phyloP scores from a whole-genome alignment of 2,113 vertebrate species.

The Scartelaos histophorus region DNA sequence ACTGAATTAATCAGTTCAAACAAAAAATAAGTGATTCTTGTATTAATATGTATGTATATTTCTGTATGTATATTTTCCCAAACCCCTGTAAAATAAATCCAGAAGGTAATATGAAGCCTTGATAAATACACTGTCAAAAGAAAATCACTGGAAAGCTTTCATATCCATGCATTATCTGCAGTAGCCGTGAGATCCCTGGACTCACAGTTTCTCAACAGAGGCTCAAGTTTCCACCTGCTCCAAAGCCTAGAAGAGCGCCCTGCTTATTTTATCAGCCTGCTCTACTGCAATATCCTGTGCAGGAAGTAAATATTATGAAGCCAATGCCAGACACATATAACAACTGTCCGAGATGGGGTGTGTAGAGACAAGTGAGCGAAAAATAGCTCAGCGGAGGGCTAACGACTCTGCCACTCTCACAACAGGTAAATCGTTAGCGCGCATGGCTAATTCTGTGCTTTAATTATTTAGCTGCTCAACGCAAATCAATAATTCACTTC shows the following conservation, averaged over 20 bases:
- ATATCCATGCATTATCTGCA: constrained; percentile 31
- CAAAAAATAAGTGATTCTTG: too few species aligned
- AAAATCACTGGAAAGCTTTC: neutral
- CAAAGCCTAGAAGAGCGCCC: constrained; percentile 31
- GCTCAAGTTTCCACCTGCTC: constrained; percentile 15
- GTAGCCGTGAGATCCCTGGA: constrained; percentile 29
- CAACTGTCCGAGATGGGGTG: constrained; percentile 20
- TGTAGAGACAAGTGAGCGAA: constrained; percentile 9
- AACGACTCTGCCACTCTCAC: constrained; percentile 7
- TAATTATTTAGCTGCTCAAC: constrained; percentile 66
- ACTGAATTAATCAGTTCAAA: too few species aligned
- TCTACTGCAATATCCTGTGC: constrained; percentile 61
- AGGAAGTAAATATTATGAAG: constrained; percentile 57
- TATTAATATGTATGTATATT: too few species aligned
- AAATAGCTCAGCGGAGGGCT: neutral
- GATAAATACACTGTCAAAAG: neutral
- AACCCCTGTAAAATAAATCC: too few species aligned
- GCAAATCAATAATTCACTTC: constrained; percentile 71
- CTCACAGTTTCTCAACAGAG: constrained; percentile 22
- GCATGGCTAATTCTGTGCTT: constrained; percentile 52
- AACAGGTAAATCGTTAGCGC: constrained; percentile 29
- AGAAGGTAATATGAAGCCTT: neutral
- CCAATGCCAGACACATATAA: constrained; percentile 24
- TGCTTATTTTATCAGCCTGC: constrained; percentile 48
- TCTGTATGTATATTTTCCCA: too few species aligned